Percentiles rank a stretch among this genome's conserved stretches.
Evolutionary conservation across 1,140 invertebrate genomes (phyloP).

Genomic region (Latrodectus geometricus): DNA sequence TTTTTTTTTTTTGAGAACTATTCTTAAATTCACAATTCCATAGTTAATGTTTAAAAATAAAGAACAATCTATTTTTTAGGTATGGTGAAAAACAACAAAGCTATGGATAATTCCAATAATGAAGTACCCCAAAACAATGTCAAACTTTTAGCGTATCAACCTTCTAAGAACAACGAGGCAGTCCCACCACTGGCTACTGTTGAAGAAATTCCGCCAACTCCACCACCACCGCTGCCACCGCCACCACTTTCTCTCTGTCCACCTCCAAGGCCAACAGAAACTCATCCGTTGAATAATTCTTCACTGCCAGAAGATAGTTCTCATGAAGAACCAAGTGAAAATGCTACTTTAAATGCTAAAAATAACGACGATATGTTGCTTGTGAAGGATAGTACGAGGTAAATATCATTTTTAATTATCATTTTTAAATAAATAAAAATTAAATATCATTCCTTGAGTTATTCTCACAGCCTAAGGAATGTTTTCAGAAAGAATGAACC

Average conservation of each 20-base stretch:
- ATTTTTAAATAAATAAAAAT: too few species aligned
- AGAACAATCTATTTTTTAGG: background rate
- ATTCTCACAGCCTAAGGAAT: too few species aligned
- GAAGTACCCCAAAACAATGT: slow-evolving; percentile 21
- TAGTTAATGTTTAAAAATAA: too few species aligned
- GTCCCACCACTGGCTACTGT: background rate
- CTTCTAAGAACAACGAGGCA: background rate
- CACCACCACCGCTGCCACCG: slow-evolving; percentile 22
- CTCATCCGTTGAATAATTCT: background rate
- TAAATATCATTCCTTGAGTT: too few species aligned
- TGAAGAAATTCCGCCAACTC: slow-evolving; percentile 23
- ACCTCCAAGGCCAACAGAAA: slow-evolving; percentile 24
- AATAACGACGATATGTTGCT: background rate
- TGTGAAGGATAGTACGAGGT: slow-evolving; percentile 37
- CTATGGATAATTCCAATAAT: slow-evolving; percentile 12
- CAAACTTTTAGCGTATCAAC: slow-evolving; percentile 27
- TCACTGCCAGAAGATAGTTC: slow-evolving; percentile 6
- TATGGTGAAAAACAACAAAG: slow-evolving; percentile 1
- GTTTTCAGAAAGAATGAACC: too few species aligned
- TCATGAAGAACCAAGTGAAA: background rate
- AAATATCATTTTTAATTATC: background rate
- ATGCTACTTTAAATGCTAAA: background rate
- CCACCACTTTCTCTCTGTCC: background rate
- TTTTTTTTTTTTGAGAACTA: too few species aligned
- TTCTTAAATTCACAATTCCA: too few species aligned